These are phyloP conservation scores for Tenrec ecaudatus DNA, from an alignment of 2,113 vertebrate species.

Conservation along the genomic window DNA sequence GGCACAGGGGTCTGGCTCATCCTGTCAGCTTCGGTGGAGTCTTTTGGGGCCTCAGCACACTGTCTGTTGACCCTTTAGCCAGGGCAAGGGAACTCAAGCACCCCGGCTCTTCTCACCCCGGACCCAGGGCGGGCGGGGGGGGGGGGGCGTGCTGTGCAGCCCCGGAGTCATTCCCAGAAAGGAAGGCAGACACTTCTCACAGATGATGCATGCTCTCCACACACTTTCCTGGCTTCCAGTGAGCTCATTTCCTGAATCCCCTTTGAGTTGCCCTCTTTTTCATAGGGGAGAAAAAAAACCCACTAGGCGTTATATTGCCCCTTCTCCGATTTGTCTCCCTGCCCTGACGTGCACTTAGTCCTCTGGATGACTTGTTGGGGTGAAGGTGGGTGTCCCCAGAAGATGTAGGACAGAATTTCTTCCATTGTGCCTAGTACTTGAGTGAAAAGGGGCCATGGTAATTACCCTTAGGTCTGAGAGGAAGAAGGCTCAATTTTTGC, in stretches of 20 bases:
- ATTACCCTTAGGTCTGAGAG: background rate
- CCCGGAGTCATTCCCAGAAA: slow-evolving; percentile 73
- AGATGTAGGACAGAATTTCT: slow-evolving; percentile 67
- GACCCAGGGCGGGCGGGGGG: slow-evolving; percentile 22
- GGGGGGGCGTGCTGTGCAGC: slow-evolving; percentile 70
- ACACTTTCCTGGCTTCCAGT: slow-evolving; percentile 71
- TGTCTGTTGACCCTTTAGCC: slow-evolving; percentile 62
- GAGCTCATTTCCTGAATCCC: slow-evolving; percentile 77
- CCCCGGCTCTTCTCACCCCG: slow-evolving; percentile 13
- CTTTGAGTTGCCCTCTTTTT: slow-evolving; percentile 69
- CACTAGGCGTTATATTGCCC: background rate
- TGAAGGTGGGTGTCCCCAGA: slow-evolving; percentile 34
- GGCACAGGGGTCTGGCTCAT: slow-evolving; percentile 62
- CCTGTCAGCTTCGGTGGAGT: background rate
- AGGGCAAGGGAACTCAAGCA: slow-evolving; percentile 68
- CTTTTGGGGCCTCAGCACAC: slow-evolving; percentile 68
- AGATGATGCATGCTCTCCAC: slow-evolving; percentile 46
- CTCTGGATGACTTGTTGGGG: slow-evolving; percentile 30
- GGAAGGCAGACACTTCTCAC: slow-evolving; percentile 72
- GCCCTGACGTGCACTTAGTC: background rate
- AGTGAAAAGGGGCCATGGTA: background rate
- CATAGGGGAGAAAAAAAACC: background rate
- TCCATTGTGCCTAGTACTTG: slow-evolving; percentile 39
- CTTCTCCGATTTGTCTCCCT: background rate
- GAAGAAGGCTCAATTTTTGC: background rate